phyloP scores from a whole-genome alignment of 2,113 vertebrate genomes.

The Paradisaea rubra region DNA sequence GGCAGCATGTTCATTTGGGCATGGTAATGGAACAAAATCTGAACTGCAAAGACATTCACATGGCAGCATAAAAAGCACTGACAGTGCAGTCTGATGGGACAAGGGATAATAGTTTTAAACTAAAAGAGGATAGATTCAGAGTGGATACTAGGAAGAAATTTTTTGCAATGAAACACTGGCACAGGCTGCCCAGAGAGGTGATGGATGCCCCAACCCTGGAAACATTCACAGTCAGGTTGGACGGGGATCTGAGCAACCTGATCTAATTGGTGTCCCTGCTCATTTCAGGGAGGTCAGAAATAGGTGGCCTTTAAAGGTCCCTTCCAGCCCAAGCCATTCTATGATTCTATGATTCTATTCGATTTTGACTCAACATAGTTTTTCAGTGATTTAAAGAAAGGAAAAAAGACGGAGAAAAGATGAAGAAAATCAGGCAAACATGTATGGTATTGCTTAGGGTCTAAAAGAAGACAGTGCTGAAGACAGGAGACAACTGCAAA shows the following conservation, averaged over 20 bases:
- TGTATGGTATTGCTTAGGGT: background rate
- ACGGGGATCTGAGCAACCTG: accelerated
- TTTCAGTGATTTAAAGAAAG: background rate
- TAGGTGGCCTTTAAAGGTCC: background rate
- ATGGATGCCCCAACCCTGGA: background rate
- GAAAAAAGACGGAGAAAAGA: background rate
- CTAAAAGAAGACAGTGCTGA: background rate
- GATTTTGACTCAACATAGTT: background rate
- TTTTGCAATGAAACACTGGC: background rate
- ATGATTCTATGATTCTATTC: background rate
- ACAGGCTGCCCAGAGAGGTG: background rate
- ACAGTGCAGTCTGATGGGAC: background rate
- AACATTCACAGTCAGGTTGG: background rate
- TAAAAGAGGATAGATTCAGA: background rate
- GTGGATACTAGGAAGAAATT: background rate
- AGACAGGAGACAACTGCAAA: background rate
- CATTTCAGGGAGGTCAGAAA: background rate
- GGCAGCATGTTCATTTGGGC: background rate
- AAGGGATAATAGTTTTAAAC: background rate
- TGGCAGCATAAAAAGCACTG: background rate
- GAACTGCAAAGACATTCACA: background rate
- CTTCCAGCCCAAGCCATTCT: background rate
- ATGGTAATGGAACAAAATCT: background rate
- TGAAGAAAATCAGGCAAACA: background rate
- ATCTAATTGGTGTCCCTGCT: background rate